Evolutionary conservation across 37 sponge, comb jelly and placozoan species (phyloP), one percentile per base, ranked within the genome.

Genomic region (Chondrosia reniformis): DNA sequence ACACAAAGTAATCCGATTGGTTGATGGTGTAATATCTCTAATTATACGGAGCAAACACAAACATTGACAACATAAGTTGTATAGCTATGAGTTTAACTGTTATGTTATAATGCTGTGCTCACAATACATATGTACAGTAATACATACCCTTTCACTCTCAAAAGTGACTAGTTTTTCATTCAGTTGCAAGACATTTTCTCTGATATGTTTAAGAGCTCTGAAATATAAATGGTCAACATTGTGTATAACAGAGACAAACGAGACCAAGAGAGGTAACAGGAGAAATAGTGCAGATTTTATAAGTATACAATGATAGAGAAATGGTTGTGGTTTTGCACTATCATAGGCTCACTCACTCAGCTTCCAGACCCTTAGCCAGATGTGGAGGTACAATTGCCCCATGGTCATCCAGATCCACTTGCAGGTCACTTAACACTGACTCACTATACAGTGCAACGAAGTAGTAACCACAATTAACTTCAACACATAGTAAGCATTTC

Each of bases 351-450:
- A 76, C 76, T 83, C 52, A 89, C 89, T 81, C 67, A 33, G 41
- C 65, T 56, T 84, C 80, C 38, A 89, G 79, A 5, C 80, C 81
- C 43, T 59, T 52, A 42, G 81, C 89, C 0, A 77, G 67, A 21
- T 62, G 57, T 36, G 85, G 79, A 24, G 84, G 79, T 4, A 89
- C 84, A 17, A 89, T 54, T 41, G 74, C 61, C 8, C 89, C 89
- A 31, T 79, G 42, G 27, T 69, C 32, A n/a, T 81, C 45, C n/a
- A 89, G 46, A 41, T 89, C 85, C 52, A 84, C 45, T 0, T 66
- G 79, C 1, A 89, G 30, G 5, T 64, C 63, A 37, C 81, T 69
- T 25, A 4, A 69, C 67, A 66, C 67, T 37, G 40, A 37, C 5
- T 37, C 67, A 66, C 67, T 37, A 62, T n/a, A 62, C 6, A 6